These are phyloP conservation scores for Procambarus virginalis DNA, from an alignment of 1,140 invertebrate species.

Conservation along the genomic window DNA sequence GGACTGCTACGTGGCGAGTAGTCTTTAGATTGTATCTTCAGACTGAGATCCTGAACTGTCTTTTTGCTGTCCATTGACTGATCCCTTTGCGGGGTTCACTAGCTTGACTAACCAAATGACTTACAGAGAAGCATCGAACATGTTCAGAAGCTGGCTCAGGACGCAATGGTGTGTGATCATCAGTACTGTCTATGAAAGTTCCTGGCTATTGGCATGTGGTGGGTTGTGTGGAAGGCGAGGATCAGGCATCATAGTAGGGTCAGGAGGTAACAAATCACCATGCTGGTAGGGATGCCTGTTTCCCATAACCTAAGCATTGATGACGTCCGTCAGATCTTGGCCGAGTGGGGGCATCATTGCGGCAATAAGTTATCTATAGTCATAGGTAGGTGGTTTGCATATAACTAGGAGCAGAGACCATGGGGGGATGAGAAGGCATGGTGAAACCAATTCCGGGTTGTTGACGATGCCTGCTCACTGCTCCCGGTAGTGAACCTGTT, in stretches of 20 bases:
- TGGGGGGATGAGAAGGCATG: slow-evolving; percentile 58
- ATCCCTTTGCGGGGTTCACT: slow-evolving; percentile 50
- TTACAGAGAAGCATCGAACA: slow-evolving; percentile 68
- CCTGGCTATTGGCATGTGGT: slow-evolving; percentile 49
- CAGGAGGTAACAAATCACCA: slow-evolving; percentile 52
- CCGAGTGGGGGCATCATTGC: slow-evolving; percentile 41
- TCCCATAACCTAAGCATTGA: slow-evolving; percentile 65
- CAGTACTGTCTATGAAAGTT: slow-evolving; percentile 54
- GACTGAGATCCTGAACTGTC: slow-evolving; percentile 33
- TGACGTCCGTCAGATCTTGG: slow-evolving; percentile 63
- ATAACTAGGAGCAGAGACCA: slow-evolving; percentile 58
- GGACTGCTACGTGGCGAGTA: slow-evolving; percentile 52
- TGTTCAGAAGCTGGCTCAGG: slow-evolving; percentile 64
- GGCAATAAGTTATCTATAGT: slow-evolving; percentile 56
- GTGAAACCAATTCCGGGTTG: slow-evolving; percentile 45
- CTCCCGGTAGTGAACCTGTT: slow-evolving; percentile 33
- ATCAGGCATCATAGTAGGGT: slow-evolving; percentile 56
- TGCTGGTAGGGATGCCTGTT: slow-evolving; percentile 58
- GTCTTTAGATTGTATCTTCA: slow-evolving; percentile 68
- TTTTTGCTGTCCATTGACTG: slow-evolving; percentile 46
- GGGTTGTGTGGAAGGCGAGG: slow-evolving; percentile 51
- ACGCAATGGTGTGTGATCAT: slow-evolving; percentile 52
- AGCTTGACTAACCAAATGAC: slow-evolving; percentile 64
- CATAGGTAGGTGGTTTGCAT: slow-evolving; percentile 63
- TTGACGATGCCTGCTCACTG: slow-evolving; percentile 48